Evolutionary conservation across 1,140 invertebrate species (phyloP), one percentile per base, ranked within the genome.

Genomic region (Coelopa frigida): DNA sequence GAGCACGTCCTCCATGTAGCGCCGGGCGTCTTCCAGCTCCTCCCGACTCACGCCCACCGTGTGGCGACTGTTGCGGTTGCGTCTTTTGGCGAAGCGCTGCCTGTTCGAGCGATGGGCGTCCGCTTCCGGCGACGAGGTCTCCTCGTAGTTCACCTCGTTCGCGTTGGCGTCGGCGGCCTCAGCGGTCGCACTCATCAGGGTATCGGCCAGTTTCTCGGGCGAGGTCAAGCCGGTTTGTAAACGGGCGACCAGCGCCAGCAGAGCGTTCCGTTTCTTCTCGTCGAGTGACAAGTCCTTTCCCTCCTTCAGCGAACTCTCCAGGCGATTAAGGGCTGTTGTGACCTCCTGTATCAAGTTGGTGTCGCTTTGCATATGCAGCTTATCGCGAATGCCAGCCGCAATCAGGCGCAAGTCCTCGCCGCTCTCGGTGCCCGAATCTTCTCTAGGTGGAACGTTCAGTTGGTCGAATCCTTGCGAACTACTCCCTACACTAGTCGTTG

Each of bases 31-130:
- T 1, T 80, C 84, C 20, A 90, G 65, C 54, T 90, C 87, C 59
- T 88, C 85, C 2, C 76, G 73, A 4, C 82, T 87, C 2, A 89
- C 87, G 14, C 84, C 86, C 4, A 90, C 84, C 0, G 87, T 90
- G 57, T 89, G 84, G 3, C 87, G 73, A 24, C 78, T 76, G 23
- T 75, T 73, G 26, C 78, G 73, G 45, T 62, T 71, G 18, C 73
- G 70, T 2, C 73, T 54, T 44, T 65, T 70, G 3, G 61, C 66
- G 39, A 72, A 73, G 7, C 71, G 60, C 37, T 59, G 51, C 20
- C 58, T 49, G 46, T 57, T 56, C 3, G 60, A 54, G n/a, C 61
- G 56, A 14, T 63, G 58, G 14, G 38, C 52, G 26, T 51, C 45
- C 6, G 32, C 40, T 18, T 50, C 45, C 14, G 53, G 45, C 11